Evolutionary conservation across 1,140 invertebrate species (phyloP), one percentile per base, ranked within the genome.

Genomic region (Aphelinus certus): DNA sequence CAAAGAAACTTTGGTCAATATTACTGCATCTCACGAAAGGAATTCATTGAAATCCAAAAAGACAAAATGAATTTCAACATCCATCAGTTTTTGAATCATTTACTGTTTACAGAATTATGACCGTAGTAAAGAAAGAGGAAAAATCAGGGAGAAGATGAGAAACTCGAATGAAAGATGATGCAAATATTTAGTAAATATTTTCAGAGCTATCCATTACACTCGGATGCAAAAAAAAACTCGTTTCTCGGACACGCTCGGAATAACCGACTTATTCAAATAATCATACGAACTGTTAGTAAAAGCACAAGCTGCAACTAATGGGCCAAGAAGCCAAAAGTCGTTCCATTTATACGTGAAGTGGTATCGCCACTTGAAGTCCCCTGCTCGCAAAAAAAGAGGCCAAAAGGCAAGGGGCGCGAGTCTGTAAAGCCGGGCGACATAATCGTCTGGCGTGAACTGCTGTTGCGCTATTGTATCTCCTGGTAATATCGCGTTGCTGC

Each of bases 261-360:
- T 46, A 48, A 63, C 62, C 62, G 62, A 48, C 62, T 2, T 53
- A 53, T 53, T 53, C 51, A 53, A 53, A 53, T 53, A 53, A 53
- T 53, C 9, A 53, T 53, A 53, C 51, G 9, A 53, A 9, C 51
- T 53, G 51, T 9, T 53, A 9, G 4, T 53, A 6, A 53, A 53
- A 4, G 26, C 6, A 45, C 51, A 70, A 61, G 51, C 49, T 66
- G 51, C 42, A 42, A 42, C 5, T 45, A 55, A 66, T 66, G 64
- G 6, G 26, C 65, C n/a, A 55, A 67, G 9, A 67, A 56, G 65
- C 51, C 51, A 63, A 63, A 63, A 71, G 51, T 71, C 49, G 69
- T 64, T 63, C 45, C 43, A 47, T 68, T 45, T 57, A 9, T 68
- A 57, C 48, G n/a, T 7, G 7, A 62, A 51, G 68, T 53, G 57